Conservation (phyloP, 2,888 invertebrate species). For the Octonoba sinensis region DNA sequence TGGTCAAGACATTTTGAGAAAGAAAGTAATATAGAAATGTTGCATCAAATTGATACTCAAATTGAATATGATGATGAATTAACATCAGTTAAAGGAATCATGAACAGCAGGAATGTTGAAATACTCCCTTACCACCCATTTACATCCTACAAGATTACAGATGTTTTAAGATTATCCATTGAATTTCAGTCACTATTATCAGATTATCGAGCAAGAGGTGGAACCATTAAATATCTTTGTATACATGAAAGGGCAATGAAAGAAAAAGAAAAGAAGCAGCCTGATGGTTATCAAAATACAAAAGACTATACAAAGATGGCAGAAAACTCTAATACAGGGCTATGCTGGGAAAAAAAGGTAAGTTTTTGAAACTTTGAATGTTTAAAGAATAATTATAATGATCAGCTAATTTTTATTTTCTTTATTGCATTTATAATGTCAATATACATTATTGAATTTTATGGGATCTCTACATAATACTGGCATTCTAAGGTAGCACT, state of each 20-base stretch:
- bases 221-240: slow-evolving; percentile 73
- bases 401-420: too few species aligned
- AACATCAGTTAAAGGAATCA: slow-evolving; percentile 7
- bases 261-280: slow-evolving; percentile 68
- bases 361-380: background rate
- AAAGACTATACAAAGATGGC: slow-evolving; percentile 1
- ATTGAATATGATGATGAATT: slow-evolving; percentile 48
- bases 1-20: slow-evolving; percentile 74
- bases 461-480: too few species aligned
- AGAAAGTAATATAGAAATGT: slow-evolving; percentile 51
- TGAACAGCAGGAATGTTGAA: slow-evolving; percentile 55
- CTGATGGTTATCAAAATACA: background rate
- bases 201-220: slow-evolving; percentile 88
- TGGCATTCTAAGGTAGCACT: too few species aligned
- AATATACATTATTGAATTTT: too few species aligned
- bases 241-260: slow-evolving; percentile 42
- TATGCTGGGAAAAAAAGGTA: slow-evolving; percentile 65
- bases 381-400: too few species aligned
- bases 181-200: slow-evolving; percentile 82
- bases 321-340: slow-evolving; percentile 34
- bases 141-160: slow-evolving; percentile 79
- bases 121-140: slow-evolving; percentile 78
- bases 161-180: slow-evolving; percentile 76
- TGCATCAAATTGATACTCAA: slow-evolving; percentile 39
- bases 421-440: too few species aligned